These are phyloP conservation scores for Leptodactylus fallax DNA, from an alignment of 2,797 vertebrate species.

Conservation along the genomic window DNA sequence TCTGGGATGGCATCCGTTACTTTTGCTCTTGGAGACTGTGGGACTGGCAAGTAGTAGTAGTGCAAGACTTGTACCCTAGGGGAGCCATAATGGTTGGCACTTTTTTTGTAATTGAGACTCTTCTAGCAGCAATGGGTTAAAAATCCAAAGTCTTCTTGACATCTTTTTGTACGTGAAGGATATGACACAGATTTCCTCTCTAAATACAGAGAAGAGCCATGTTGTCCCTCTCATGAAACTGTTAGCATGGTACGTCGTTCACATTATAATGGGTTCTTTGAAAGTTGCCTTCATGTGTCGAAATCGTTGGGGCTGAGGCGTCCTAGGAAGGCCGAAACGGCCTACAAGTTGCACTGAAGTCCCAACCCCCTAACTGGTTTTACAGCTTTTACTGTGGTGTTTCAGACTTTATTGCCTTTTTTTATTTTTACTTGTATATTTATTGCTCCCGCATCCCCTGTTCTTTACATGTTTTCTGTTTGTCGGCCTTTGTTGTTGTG, in stretches of 20 bases:
- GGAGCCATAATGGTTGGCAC: conserved; percentile 7
- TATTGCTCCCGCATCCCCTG: conserved; percentile 31
- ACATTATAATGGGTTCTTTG: conserved; percentile 7
- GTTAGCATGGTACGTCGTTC: conserved; percentile 9
- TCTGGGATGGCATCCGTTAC: neutral
- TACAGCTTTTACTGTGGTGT: conserved; percentile 38
- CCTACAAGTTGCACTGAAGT: conserved; percentile 51
- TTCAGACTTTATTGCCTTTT: conserved; percentile 20
- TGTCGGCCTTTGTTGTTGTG: conserved; percentile 4
- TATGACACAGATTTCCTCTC: neutral
- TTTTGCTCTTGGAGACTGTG: neutral
- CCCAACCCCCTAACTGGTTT: conserved; percentile 19
- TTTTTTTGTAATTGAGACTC: conserved; percentile 14
- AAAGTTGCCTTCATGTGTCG: conserved; percentile 35
- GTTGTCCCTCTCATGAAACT: neutral
- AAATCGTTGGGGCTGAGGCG: conserved; percentile 8
- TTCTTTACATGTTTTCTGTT: conserved; percentile 1
- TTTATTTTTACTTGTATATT: conserved; percentile 37
- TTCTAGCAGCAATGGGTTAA: conserved; percentile 34
- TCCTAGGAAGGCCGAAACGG: neutral
- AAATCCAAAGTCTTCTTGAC: conserved; percentile 46
- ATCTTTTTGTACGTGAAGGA: conserved; percentile 4
- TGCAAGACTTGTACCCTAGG: neutral
- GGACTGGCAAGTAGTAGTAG: neutral
- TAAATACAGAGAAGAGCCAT: neutral